A percentile compares a stretch with the other conserved stretches of the same genome.
Evolutionary conservation across 2,113 vertebrate genomes (phyloP).

Genomic region (Urocynchramus pylzowi): DNA sequence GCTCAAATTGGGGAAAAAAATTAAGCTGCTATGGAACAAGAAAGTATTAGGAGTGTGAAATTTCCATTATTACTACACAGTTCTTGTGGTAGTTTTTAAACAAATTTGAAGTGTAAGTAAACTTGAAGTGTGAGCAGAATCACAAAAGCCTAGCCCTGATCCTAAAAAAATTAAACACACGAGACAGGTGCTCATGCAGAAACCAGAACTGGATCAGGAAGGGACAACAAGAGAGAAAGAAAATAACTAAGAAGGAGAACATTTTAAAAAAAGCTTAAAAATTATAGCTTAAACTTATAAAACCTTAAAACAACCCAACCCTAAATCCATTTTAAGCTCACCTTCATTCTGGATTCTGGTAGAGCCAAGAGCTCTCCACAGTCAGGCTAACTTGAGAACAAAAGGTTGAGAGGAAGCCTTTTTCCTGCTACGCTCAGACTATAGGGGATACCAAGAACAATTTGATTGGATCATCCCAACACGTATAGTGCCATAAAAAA

Average conservation of each 20-base stretch:
- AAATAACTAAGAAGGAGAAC: not conserved
- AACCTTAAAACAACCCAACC: not conserved
- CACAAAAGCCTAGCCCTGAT: not conserved
- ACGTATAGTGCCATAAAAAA: not conserved
- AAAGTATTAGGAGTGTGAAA: not conserved
- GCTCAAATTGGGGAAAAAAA: not conserved
- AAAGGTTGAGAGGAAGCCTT: slow-evolving; percentile 57
- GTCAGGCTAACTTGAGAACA: slow-evolving; percentile 44
- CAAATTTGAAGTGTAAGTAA: not conserved
- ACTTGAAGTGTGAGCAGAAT: not conserved
- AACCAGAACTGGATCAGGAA: not conserved
- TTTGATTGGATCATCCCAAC: slow-evolving; percentile 33
- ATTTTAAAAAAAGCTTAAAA: not conserved
- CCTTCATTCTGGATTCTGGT: slow-evolving; percentile 72
- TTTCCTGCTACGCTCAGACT: slow-evolving; percentile 64
- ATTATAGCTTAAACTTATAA: not conserved
- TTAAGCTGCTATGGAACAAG: not conserved
- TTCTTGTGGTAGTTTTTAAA: not conserved
- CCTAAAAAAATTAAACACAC: not conserved
- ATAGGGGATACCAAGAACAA: not conserved
- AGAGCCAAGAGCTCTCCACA: not conserved
- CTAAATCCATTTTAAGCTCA: slow-evolving; percentile 50
- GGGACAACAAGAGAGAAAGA: not conserved
- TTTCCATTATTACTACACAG: not conserved
- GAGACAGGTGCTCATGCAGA: rapidly evolving